These are phyloP conservation scores for Silurus glanis DNA, from an alignment of 2,113 vertebrate species.

Conservation along the genomic window DNA sequence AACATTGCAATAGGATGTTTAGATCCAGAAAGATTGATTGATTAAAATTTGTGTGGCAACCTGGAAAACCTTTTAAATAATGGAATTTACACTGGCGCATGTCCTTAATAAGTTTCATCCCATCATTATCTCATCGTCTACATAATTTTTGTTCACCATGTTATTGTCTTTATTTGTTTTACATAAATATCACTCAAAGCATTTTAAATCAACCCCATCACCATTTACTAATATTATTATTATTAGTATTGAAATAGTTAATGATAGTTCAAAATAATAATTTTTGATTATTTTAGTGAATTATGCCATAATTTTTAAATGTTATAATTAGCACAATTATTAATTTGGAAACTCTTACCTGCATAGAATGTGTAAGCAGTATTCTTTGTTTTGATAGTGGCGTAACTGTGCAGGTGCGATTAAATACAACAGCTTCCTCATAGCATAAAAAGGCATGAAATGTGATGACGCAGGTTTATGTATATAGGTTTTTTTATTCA, in stretches of 20 bases:
- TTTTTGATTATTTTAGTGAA: neutral
- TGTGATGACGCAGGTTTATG: neutral
- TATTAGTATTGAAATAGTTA: too few relatives aligned
- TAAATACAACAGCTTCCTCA: neutral
- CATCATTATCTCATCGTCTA: neutral
- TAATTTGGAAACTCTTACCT: neutral
- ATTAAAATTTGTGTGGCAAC: neutral
- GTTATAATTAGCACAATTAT: neutral
- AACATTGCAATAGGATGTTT: neutral
- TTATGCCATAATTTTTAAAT: too few relatives aligned
- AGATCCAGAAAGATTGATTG: neutral
- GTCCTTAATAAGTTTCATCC: neutral
- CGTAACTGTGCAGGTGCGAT: neutral
- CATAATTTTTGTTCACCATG: neutral
- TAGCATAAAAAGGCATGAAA: neutral
- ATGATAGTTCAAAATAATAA: neutral
- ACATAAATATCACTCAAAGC: neutral
- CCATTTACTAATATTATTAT: neutral
- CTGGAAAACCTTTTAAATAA: neutral
- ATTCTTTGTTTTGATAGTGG: neutral
- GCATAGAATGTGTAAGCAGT: neutral
- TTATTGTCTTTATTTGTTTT: neutral
- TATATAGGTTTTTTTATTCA: neutral
- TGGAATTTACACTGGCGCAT: neutral
- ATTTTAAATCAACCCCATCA: neutral